Percentiles rank a stretch among this genome's conserved stretches.
phyloP scores from a whole-genome alignment of 2,888 invertebrate genomes.

The Rosalia funebris region DNA sequence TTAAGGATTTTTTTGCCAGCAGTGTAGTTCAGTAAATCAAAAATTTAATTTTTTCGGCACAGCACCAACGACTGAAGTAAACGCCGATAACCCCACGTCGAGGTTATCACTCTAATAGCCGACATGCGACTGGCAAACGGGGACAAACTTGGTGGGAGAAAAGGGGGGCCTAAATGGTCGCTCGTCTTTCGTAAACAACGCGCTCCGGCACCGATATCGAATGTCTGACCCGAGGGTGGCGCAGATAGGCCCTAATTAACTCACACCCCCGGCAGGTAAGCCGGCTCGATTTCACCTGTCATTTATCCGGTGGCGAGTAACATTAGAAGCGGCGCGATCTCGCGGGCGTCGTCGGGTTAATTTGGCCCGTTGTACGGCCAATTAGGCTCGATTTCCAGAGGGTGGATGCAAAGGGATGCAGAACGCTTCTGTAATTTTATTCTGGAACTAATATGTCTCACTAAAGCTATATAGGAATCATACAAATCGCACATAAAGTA shows the following conservation, averaged over 20 bases:
- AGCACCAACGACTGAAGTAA: neutral
- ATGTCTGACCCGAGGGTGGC: slow-evolving; percentile 15
- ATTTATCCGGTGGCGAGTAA: slow-evolving; percentile 24
- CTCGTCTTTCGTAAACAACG: slow-evolving; percentile 19
- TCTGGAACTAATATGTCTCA: too few relatives aligned
- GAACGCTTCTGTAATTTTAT: too few relatives aligned
- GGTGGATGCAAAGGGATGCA: too few relatives aligned
- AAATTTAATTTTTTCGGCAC: neutral
- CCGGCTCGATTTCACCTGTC: slow-evolving; percentile 33
- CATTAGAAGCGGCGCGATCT: slow-evolving; percentile 2
- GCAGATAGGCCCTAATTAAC: slow-evolving; percentile 1
- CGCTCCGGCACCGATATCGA: slow-evolving; percentile 8
- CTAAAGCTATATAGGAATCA: too few relatives aligned
- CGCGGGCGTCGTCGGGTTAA: slow-evolving; percentile 26
- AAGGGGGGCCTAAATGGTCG: slow-evolving; percentile 11
- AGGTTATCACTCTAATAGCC: slow-evolving; percentile 20
- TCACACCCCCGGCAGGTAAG: slow-evolving; percentile 1
- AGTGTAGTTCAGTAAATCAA: too few relatives aligned
- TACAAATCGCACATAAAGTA: too few relatives aligned
- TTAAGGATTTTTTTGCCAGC: too few relatives aligned
- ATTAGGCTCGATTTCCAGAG: too few relatives aligned
- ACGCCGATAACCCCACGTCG: slow-evolving; percentile 7
- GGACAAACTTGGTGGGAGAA: slow-evolving; percentile 2
- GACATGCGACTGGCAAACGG: slow-evolving; percentile 15
- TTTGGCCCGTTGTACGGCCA: slow-evolving; percentile 18